These are phyloP conservation scores for Corynorhinus townsendii DNA, from an alignment of 2,113 vertebrate species.

Conservation along the genomic window DNA sequence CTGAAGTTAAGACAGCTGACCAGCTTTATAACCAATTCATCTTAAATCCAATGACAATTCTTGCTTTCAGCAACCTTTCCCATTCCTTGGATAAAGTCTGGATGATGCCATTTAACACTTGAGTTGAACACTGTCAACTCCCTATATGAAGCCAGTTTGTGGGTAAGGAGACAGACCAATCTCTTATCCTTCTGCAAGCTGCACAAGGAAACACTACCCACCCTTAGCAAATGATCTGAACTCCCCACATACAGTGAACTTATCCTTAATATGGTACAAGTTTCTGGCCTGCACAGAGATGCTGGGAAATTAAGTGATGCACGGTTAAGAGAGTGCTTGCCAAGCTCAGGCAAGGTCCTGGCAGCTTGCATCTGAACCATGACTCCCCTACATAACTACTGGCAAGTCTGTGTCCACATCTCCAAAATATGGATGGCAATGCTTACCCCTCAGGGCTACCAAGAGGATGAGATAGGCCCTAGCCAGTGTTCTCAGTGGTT, in stretches of 20 bases:
- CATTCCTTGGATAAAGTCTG: background rate
- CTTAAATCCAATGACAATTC: background rate
- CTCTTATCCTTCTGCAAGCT: background rate
- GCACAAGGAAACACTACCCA: background rate
- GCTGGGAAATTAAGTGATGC: background rate
- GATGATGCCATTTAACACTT: background rate
- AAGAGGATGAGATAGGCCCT: background rate
- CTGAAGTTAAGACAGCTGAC: no score
- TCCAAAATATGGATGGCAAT: background rate
- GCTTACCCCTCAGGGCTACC: no score
- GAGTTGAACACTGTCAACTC: background rate
- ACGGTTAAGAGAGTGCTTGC: background rate
- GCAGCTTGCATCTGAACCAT: background rate
- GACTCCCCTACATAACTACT: background rate
- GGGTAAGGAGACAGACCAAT: no score
- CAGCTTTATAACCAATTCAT: no score
- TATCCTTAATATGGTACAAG: background rate
- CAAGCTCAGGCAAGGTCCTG: background rate
- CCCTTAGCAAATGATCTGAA: background rate
- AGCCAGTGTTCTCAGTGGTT: background rate
- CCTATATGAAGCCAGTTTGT: background rate
- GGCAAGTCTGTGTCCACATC: background rate
- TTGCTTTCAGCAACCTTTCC: background rate
- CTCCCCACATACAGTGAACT: background rate
- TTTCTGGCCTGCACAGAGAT: background rate